These are phyloP conservation scores for Syrmaticus mikado DNA, from an alignment of 2,113 vertebrate genomes.

Conservation along the genomic window DNA sequence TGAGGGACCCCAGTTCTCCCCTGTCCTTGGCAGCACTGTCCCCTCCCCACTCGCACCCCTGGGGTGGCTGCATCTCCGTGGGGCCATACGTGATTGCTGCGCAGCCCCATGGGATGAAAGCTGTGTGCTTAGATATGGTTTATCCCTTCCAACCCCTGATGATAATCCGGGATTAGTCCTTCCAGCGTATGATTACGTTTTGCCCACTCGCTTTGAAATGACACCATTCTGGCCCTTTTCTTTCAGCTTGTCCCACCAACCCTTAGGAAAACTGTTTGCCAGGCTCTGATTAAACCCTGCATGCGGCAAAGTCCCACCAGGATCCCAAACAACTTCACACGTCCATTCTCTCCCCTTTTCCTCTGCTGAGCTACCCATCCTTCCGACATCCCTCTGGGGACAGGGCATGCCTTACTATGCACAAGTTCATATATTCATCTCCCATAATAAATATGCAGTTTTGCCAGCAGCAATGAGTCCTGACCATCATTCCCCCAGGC, in stretches of 20 bases:
- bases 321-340: background rate
- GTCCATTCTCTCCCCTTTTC: background rate
- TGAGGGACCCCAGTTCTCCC: background rate
- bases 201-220: slow-evolving; percentile 51
- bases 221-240: background rate
- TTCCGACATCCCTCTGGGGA: rapidly evolving
- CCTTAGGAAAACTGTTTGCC: background rate
- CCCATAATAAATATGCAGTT: background rate
- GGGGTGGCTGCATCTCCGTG: background rate
- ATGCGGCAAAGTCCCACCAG: background rate
- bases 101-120: slow-evolving; percentile 61
- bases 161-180: slow-evolving; percentile 66
- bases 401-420: background rate
- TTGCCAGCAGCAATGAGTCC: rapidly evolving
- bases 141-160: slow-evolving; percentile 61
- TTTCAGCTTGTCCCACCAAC: slow-evolving; percentile 1
- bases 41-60: background rate
- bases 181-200: slow-evolving; percentile 37
- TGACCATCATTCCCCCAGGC: background rate
- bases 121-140: slow-evolving; percentile 66
- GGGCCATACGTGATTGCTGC: background rate
- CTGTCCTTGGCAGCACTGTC: background rate
- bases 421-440: background rate
- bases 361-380: background rate
- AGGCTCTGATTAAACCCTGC: slow-evolving; percentile 14